phyloP scores from a whole-genome alignment of 2,888 invertebrate genomes.

The Drosophila robusta region DNA sequence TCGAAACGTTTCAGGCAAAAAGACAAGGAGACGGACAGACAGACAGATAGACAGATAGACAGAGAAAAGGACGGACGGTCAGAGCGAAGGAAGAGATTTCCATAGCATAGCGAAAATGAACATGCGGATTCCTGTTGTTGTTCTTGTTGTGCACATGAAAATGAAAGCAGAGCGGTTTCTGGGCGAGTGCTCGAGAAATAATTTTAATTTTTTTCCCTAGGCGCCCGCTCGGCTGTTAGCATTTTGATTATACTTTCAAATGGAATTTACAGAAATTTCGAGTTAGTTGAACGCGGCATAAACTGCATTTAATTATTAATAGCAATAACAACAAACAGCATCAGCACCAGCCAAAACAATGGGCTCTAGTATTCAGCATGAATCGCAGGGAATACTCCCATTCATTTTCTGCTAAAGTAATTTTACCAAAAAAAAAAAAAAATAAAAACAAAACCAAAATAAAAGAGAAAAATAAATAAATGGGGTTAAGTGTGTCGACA shows the following conservation, averaged over 20 bases:
- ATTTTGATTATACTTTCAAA: slow-evolving; percentile 77
- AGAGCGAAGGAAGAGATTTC: slow-evolving; percentile 7
- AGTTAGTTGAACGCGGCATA: slow-evolving; percentile 56
- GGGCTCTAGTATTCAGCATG: slow-evolving; percentile 3
- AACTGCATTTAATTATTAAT: slow-evolving; percentile 77
- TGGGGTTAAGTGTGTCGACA: slow-evolving; percentile 61
- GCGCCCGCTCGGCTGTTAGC: slow-evolving; percentile 40
- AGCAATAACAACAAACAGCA: slow-evolving; percentile 24
- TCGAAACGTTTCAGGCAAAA: slow-evolving; percentile 51
- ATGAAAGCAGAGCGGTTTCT: slow-evolving; percentile 16
- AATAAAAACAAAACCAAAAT: not conserved
- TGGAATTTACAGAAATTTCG: slow-evolving; percentile 63
- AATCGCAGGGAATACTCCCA: slow-evolving; percentile 1
- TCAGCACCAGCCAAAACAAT: slow-evolving; percentile 10
- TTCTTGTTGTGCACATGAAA: slow-evolving; percentile 10
- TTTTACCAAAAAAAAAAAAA: slow-evolving; percentile 7
- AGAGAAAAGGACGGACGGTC: not conserved
- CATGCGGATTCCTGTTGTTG: not conserved
- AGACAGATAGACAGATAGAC: not conserved
- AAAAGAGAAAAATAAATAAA: slow-evolving; percentile 18
- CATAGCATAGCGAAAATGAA: slow-evolving; percentile 9
- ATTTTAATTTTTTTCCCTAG: slow-evolving; percentile 38
- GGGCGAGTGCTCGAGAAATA: slow-evolving; percentile 55
- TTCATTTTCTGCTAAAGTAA: slow-evolving; percentile 11
- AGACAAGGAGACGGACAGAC: slow-evolving; percentile 4